phyloP scores from a whole-genome alignment of 2,797 vertebrate genomes.

The Austrolebias charrua region DNA sequence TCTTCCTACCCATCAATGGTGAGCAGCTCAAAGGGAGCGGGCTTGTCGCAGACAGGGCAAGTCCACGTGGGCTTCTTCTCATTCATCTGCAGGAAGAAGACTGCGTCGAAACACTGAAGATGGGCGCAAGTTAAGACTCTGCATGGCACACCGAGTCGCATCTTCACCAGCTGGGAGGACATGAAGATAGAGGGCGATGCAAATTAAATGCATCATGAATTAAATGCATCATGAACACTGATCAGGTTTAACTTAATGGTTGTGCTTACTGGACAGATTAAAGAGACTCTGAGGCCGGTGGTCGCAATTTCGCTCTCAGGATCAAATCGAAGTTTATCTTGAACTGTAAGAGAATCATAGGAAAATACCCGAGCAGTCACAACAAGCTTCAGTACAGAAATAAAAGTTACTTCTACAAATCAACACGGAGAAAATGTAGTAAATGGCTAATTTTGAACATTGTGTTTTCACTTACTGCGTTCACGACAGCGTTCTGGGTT shows the following conservation, averaged over 20 bases:
- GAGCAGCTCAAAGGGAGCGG: constrained; percentile 94
- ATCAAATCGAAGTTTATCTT: constrained; percentile 96
- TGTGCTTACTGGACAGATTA: constrained; percentile 95
- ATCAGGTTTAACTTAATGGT: neutral
- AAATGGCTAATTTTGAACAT: neutral
- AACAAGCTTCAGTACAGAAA: too few relatives aligned
- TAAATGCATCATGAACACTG: too few relatives aligned
- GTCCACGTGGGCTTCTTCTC: constrained; percentile 99
- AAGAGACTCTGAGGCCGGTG: constrained; percentile 94
- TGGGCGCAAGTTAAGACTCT: constrained; percentile 95
- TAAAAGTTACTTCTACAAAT: neutral
- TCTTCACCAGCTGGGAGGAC: constrained; percentile 91
- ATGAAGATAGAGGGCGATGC: neutral
- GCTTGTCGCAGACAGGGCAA: constrained; percentile 97
- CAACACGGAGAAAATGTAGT: neutral
- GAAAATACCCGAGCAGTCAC: neutral
- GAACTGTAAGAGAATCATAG: constrained; percentile 76
- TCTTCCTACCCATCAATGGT: constrained; percentile 92
- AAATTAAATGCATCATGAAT: too few relatives aligned
- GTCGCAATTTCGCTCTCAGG: constrained; percentile 98
- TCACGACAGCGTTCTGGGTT: constrained; percentile 95
- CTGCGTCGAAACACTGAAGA: constrained; percentile 97
- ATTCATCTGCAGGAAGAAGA: constrained; percentile 99
- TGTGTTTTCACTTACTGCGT: constrained; percentile 83
- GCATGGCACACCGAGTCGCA: constrained; percentile 95